Base-by-base conservation (phyloP, 2,888 invertebrate species). In the Drosophila rellima region DNA sequence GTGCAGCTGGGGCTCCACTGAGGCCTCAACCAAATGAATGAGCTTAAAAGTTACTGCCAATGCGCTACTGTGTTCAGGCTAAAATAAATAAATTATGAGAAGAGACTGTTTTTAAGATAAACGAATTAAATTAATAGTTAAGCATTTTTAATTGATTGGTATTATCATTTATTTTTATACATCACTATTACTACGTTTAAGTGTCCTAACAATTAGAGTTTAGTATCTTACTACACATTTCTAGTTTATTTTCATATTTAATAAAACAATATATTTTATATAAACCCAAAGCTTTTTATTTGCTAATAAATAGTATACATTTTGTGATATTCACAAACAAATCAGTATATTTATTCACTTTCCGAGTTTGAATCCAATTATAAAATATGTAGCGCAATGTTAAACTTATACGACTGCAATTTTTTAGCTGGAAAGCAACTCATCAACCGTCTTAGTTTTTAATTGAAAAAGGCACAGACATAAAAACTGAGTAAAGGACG, bases 381-480 rank as follows among this genome's bases (percentile, higher is more conserved):
- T 26, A 23, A 3, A 33, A 3, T 31, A 42, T n/a, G 60, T 76
- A 74, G 59, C 59, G 59, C 45, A 48, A 1, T 5, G 0, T 0
- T n/a, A 18, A 52, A 5, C 55, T 57, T 29, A 10, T 20, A 60
- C 45, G 31, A 23, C 51, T 17, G 17, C 15, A 2, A 31, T 33
- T 15, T 40, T 35, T 42, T 17, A 47, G 20, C 7, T 29, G 18
- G 15, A 31, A 17, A 44, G 48, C 48, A 47, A 33, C 74, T 64
- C 64, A 55, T 39, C 56, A 68, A 45, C 31, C 44, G 40, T 75
- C 78, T 75, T 69, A 75, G 69, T 69, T 82, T 80, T 80, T 80
- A 80, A 80, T 86, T 78, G 70, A 63, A 65, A 78, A 70, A 74
- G 52, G 51, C 77, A 70, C 47, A 73, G 57, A 62, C 61, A 80